These are phyloP conservation scores for Barbus barbus DNA, from an alignment of 2,113 vertebrate genomes.

Conservation along the genomic window DNA sequence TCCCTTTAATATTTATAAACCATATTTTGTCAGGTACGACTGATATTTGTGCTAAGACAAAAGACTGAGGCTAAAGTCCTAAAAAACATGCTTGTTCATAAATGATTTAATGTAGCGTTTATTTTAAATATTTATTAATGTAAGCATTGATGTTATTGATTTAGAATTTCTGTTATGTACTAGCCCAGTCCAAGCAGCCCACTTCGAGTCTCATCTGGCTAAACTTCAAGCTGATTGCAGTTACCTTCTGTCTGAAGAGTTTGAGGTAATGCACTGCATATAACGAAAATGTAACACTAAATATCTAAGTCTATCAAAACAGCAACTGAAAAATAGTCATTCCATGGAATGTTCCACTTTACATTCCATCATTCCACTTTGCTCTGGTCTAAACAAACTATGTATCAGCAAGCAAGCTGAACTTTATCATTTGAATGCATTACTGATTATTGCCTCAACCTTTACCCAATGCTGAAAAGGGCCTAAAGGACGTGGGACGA, in stretches of 20 bases:
- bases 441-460: neutral
- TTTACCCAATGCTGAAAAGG: constrained; percentile 70
- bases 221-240: constrained; percentile 95
- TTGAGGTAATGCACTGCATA: constrained; percentile 87
- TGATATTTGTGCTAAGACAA: too few species aligned
- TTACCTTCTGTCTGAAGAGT: constrained; percentile 95
- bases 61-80: too few species aligned
- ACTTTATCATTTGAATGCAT: neutral
- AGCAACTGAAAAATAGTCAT: too few species aligned
- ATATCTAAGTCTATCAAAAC: neutral
- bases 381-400: neutral
- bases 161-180: neutral
- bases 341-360: too few species aligned
- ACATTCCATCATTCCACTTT: neutral
- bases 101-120: too few species aligned
- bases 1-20: too few species aligned
- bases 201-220: constrained; percentile 89
- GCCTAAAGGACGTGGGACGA: constrained; percentile 92
- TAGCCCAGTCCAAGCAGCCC: constrained; percentile 85
- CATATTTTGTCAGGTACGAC: too few species aligned
- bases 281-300: neutral
- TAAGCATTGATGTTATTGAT: neutral
- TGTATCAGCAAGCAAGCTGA: neutral
- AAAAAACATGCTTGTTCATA: too few species aligned
- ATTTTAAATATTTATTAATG: neutral